phyloP scores from a whole-genome alignment of 2,797 vertebrate genomes.

The Tadarida brasiliensis region DNA sequence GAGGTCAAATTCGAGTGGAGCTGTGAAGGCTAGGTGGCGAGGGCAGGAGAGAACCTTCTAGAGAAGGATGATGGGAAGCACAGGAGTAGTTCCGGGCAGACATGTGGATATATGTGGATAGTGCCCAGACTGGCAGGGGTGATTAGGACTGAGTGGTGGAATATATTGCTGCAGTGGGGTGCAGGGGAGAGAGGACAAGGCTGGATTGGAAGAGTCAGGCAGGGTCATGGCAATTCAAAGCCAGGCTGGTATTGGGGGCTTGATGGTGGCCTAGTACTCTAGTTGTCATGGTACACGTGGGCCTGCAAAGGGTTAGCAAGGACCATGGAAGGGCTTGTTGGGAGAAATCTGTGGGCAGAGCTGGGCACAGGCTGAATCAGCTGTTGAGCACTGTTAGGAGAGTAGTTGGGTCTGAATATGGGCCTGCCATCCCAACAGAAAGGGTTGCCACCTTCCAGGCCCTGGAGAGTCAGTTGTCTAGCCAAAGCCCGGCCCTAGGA shows the following conservation, averaged over 20 bases:
- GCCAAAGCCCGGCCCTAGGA: neutral
- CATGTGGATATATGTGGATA: neutral
- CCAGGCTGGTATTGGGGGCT: too few relatives aligned
- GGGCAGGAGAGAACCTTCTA: neutral
- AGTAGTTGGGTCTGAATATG: neutral
- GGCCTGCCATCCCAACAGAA: neutral
- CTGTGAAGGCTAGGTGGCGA: neutral
- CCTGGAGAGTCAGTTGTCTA: neutral
- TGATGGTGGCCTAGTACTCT: neutral
- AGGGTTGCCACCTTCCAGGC: neutral
- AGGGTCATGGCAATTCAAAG: neutral
- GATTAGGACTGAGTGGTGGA: neutral
- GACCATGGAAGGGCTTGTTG: neutral
- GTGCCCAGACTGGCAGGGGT: neutral
- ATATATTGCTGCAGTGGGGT: neutral
- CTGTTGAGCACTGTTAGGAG: neutral
- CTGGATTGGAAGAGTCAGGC: neutral
- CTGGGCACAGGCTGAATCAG: neutral
- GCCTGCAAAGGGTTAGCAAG: neutral
- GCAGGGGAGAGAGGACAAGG: neutral
- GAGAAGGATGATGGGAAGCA: neutral
- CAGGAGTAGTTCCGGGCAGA: neutral
- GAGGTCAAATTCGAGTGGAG: neutral
- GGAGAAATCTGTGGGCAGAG: neutral
- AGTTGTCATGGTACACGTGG: neutral